A percentile compares a stretch with the other conserved stretches of the same genome.
These are phyloP conservation scores for Zaprionus bogoriensis DNA, from an alignment of 2,888 invertebrate species.

Conservation along the genomic window DNA sequence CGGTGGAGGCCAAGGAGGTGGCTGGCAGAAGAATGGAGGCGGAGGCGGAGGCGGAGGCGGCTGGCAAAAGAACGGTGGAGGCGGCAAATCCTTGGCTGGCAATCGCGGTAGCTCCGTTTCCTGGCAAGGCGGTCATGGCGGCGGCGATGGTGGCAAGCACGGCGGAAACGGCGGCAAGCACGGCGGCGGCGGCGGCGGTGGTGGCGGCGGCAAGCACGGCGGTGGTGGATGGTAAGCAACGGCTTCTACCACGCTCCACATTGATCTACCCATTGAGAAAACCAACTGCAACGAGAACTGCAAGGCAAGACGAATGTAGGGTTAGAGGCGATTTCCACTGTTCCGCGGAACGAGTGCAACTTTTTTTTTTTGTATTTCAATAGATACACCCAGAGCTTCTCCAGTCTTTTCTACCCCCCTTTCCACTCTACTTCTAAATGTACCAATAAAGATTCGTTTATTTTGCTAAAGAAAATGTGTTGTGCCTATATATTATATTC, in stretches of 20 bases:
- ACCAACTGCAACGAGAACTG: conserved; percentile 16
- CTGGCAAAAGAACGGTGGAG: conserved; percentile 40
- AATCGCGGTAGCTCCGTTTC: conserved; percentile 27
- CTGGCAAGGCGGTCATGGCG: conserved; percentile 38
- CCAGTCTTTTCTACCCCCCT: conserved; percentile 4
- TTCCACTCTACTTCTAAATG: conserved; percentile 11
- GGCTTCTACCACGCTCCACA: neutral
- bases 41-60: conserved; percentile 37
- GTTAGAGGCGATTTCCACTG: conserved; percentile 14
- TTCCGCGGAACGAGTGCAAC: conserved; percentile 8
- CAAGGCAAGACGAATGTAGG: conserved; percentile 33
- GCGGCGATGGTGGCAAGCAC: conserved; percentile 38
- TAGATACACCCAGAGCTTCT: conserved; percentile 30
- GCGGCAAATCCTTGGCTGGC: conserved; percentile 42
- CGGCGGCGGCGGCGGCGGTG: conserved; percentile 45
- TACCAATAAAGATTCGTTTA: conserved; percentile 49
- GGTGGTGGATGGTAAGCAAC: conserved; percentile 52
- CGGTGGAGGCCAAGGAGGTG: conserved; percentile 33
- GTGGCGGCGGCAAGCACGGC: conserved; percentile 41
- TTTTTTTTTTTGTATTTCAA: conserved; percentile 18
- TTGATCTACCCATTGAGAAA: neutral
- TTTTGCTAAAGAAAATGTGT: conserved; percentile 23
- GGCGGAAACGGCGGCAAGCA: conserved; percentile 46
- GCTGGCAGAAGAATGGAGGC: conserved; percentile 29
- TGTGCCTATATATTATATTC: too few relatives aligned